phyloP scores from a whole-genome alignment of 2,113 vertebrate genomes.

The Coryphaenoides rupestris region DNA sequence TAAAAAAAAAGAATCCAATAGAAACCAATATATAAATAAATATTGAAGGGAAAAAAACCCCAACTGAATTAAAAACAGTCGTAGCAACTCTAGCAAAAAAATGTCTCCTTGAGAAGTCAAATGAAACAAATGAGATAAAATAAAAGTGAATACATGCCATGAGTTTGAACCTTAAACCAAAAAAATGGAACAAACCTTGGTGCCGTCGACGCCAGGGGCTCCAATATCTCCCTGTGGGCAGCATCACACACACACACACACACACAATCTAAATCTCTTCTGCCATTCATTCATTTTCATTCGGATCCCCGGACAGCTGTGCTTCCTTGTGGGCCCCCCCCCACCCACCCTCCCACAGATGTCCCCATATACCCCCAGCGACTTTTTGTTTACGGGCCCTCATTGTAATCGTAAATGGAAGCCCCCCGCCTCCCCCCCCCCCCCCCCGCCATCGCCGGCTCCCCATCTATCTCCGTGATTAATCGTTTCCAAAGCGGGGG shows the following conservation, averaged over 20 bases:
- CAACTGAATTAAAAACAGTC: no score
- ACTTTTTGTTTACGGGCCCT: background rate
- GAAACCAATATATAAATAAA: background rate
- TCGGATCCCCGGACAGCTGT: constrained; percentile 25
- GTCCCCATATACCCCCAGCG: background rate
- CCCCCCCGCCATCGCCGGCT: no score
- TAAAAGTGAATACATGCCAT: background rate
- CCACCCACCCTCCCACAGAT: no score
- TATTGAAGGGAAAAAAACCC: background rate
- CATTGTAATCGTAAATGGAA: background rate
- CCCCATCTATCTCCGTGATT: no score
- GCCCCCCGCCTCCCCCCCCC: constrained; percentile 3
- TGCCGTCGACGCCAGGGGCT: constrained; percentile 81
- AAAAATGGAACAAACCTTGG: constrained; percentile 79
- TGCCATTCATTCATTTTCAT: no score
- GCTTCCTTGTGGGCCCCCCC: no score
- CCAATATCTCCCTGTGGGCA: constrained; percentile 86
- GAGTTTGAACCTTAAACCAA: constrained; percentile 10
- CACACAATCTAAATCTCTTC: no score
- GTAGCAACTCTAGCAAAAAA: no score
- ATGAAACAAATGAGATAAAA: background rate
- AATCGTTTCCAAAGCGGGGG: no score
- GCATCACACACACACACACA: constrained; percentile 48
- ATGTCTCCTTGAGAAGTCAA: background rate
- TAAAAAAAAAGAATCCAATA: no score